Evolutionary conservation across 2,113 vertebrate species (phyloP).

Genomic region (Ramphastos sulfuratus): DNA sequence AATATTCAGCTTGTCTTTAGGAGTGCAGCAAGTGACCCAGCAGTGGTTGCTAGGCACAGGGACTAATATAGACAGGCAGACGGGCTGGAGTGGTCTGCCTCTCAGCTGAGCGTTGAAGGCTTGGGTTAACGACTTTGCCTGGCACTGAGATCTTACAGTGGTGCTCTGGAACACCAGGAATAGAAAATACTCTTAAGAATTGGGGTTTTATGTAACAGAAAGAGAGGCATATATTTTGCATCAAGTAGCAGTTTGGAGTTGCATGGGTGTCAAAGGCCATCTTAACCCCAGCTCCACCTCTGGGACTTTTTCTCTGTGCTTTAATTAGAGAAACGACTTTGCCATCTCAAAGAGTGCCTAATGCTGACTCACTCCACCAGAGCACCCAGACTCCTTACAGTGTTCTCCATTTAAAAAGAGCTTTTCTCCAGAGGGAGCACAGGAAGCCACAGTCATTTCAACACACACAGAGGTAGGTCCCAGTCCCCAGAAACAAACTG

Average conservation of each 20-base stretch:
- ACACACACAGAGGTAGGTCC: not conserved
- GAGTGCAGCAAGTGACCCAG: constrained; percentile 38
- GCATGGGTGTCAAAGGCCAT: not conserved
- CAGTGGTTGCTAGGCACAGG: constrained; percentile 36
- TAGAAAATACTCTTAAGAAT: not conserved
- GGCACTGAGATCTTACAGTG: not conserved
- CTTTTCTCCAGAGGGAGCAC: not conserved
- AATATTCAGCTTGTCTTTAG: not conserved
- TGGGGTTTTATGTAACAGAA: not conserved
- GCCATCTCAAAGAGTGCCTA: not conserved
- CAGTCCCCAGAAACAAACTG: constrained; percentile 15
- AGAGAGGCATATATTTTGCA: not conserved
- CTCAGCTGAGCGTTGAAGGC: not conserved
- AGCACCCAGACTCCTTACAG: not conserved
- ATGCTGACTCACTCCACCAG: not conserved
- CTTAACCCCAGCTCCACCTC: not conserved
- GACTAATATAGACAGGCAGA: constrained; percentile 24
- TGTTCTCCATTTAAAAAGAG: not conserved
- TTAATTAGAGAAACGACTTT: not conserved
- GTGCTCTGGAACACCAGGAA: not conserved
- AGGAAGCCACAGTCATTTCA: not conserved
- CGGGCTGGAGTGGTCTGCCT: not conserved
- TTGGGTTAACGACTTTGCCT: not conserved
- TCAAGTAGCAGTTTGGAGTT: not conserved
- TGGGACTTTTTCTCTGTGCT: not conserved